Base-by-base conservation (phyloP, 2,797 vertebrate genomes). In the Pantherophis alleghaniensis region DNA sequence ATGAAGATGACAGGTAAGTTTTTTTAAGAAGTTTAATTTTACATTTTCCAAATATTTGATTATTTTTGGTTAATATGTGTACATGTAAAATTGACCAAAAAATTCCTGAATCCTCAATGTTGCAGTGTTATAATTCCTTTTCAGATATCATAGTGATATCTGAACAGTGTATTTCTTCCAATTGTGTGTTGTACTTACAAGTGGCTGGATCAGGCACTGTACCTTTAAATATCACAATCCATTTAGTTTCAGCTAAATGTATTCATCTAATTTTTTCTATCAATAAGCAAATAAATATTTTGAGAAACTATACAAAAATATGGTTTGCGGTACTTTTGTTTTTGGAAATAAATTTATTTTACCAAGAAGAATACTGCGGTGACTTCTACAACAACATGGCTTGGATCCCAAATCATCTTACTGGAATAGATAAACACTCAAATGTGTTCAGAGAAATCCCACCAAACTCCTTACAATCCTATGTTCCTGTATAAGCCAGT, bases 1-100 rank as follows among this genome's bases (percentile, higher is more conserved):
- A 96, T 56, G 97, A 98, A 93, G 97, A 98, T 56, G 97, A 98
- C 60, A 98, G 98, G 98, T 98, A 97, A 96, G 90, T 89, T 47
- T 47, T 88, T 88, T 1, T 63, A 6, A 91, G 4, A 22, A 56
- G n/a, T 88, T 91, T 0, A 92, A 89, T 28, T 89, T 92, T 14
- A 28, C 86, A 28, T 92, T 0, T 88, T 90, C 2, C 69, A 7
- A 0, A 89, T 59, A 74, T 89, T 56, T 92, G 10, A 91, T 28
- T 74, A 55, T 69, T 37, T 10, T 74, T 90, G 91, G 74, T 12
- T 74, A 79, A 53, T 83, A 63, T 61, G 89, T 4, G 28, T 28
- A 26, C 12, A 63, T 63, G 22, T 90, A 69, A 87, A 69, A 87
- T 56, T 32, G 20, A 87, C 13, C 47, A 18, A 11, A 59, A 51